phyloP scores from a whole-genome alignment of 2,797 vertebrate species.

The Apogon talboti region DNA sequence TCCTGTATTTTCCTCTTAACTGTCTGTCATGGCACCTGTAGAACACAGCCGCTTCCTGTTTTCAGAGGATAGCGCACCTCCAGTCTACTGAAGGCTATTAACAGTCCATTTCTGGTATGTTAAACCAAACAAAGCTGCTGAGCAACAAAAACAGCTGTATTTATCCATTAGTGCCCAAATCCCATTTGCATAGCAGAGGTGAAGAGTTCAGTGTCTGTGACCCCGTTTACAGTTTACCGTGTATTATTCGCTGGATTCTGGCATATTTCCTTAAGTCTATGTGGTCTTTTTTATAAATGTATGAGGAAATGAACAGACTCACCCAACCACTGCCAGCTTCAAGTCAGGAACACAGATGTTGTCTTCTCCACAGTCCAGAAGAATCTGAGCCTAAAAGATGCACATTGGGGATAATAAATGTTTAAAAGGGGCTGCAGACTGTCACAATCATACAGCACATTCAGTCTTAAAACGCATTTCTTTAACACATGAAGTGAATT shows the following conservation, averaged over 20 bases:
- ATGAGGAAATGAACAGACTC: conserved; percentile 67
- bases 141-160: conserved; percentile 68
- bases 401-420: conserved; percentile 17
- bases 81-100: conserved; percentile 38
- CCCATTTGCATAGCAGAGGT: conserved; percentile 28
- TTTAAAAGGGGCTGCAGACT: conserved; percentile 6
- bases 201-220: conserved; percentile 55
- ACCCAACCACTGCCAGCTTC: conserved; percentile 90
- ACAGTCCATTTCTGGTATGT: conserved; percentile 45
- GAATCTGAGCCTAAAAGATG: conserved; percentile 88
- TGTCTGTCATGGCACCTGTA: conserved; percentile 60
- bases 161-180: conserved; percentile 32
- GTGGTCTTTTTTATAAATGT: conserved; percentile 2
- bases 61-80: conserved; percentile 15
- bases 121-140: conserved; percentile 45
- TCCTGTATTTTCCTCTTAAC: conserved; percentile 7
- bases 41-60: conserved; percentile 64
- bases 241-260: conserved; percentile 11
- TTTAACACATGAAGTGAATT: conserved; percentile 33
- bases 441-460: not conserved
- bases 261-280: conserved; percentile 33
- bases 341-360: conserved; percentile 95
- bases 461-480: conserved; percentile 15
- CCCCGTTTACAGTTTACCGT: conserved; percentile 21
- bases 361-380: conserved; percentile 94